Evolutionary conservation across 2,113 vertebrate species (phyloP), one percentile per base, ranked within the genome.

Genomic region (Gila orcuttii): DNA sequence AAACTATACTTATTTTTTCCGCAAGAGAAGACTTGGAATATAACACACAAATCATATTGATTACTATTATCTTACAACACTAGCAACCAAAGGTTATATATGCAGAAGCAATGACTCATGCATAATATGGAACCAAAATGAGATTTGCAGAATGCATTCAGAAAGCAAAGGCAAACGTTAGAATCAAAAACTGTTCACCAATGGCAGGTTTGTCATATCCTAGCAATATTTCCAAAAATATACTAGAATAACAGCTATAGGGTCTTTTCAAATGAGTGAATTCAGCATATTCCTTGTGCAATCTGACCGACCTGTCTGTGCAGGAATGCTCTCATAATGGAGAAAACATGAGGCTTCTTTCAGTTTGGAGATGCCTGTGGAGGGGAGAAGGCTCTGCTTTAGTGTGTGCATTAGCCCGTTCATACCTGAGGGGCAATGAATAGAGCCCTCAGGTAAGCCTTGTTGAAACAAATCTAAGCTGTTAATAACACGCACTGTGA

Each of bases 401-500:
- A 94, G 93, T 92, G 93, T 92, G 84, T 91, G 87, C 90, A 93
- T 95, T 94, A 94, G 52, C 47, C 79, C 52, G 89, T 94, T 96
- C 93, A 95, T 95, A 96, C 93, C 95, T 96, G 95, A 90, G 93
- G 94, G 94, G 95, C 92, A 94, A 92, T 95, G 95, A 96, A 96
- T 92, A 88, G 94, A 95, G 89, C 93, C 93, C 93, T 96, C 95
- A 96, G 95, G 94, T 94, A 94, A 95, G 96, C 95, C 91, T 95
- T 95, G 95, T 95, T 96, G 96, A 95, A 96, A 96, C 96, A 96
- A 95, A 96, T 94, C 91, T 96, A 95, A 95, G 95, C 96, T 95
- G 95, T 95, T 96, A 96, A 97, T 96, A 96, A 97, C 91, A 93
- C 94, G 94, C 95, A 96, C 95, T 93, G 96, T 96, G 96, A 95